phyloP scores from a whole-genome alignment of 1,140 invertebrate genomes.

The Drosophila virilis region DNA sequence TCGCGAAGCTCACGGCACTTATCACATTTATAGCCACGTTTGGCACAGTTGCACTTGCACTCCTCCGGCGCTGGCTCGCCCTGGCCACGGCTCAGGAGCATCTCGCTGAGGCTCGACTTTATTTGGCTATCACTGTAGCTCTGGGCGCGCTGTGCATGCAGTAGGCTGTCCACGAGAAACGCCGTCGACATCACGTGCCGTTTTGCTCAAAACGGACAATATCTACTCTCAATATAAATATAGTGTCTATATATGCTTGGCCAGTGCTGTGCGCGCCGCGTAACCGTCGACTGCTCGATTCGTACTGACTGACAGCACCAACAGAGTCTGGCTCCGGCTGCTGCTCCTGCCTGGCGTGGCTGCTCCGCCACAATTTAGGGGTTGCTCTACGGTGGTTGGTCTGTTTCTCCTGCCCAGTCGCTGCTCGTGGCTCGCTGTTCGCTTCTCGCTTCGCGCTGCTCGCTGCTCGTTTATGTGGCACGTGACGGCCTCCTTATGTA shows the following conservation, averaged over 20 bases:
- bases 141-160: slow-evolving; percentile 75
- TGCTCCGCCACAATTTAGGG: slow-evolving; percentile 54
- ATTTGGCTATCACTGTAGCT: slow-evolving; percentile 71
- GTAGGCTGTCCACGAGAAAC: slow-evolving; percentile 77
- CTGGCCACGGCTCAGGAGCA: slow-evolving; percentile 61
- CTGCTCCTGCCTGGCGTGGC: slow-evolving; percentile 34
- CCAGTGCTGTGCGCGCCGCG: slow-evolving; percentile 52
- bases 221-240: not conserved
- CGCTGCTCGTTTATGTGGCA: slow-evolving; percentile 55
- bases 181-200: slow-evolving; percentile 75
- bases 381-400: slow-evolving; percentile 83
- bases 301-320: slow-evolving; percentile 60
- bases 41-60: slow-evolving; percentile 52
- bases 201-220: slow-evolving; percentile 2
- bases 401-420: slow-evolving; percentile 78
- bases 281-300: slow-evolving; percentile 77
- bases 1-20: slow-evolving; percentile 75
- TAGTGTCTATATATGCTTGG: slow-evolving; percentile 25
- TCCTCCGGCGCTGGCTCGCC: slow-evolving; percentile 20
- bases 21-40: slow-evolving; percentile 82
- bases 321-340: not conserved
- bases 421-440: slow-evolving; percentile 24
- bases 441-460: slow-evolving; percentile 23
- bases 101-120: slow-evolving; percentile 71
- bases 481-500: slow-evolving; percentile 67